A percentile compares a stretch with the other conserved stretches of the same genome.
These are phyloP conservation scores for Seira sanloemensis DNA, from an alignment of 2,888 invertebrate species.

Conservation along the genomic window DNA sequence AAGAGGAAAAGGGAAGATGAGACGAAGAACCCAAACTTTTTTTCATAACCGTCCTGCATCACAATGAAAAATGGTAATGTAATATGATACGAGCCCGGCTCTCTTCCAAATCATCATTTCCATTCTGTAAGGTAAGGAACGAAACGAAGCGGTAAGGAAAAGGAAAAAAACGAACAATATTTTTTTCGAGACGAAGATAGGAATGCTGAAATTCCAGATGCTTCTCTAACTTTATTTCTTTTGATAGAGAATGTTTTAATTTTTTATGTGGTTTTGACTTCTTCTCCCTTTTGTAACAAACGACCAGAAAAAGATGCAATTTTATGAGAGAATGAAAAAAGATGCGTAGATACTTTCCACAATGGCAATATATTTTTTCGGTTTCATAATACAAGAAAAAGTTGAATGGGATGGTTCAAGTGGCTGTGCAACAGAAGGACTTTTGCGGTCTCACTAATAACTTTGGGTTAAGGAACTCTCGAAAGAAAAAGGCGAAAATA, in stretches of 20 bases:
- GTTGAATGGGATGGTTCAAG: not conserved
- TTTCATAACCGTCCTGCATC: constrained; percentile 34
- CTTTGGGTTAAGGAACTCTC: not conserved
- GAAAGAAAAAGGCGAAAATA: constrained; percentile 12
- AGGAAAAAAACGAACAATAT: constrained; percentile 2
- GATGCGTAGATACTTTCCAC: not conserved
- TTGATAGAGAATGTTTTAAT: constrained; percentile 9
- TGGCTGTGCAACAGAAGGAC: not conserved
- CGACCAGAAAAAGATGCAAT: constrained; percentile 31
- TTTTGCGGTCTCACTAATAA: no score
- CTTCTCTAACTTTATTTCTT: not conserved
- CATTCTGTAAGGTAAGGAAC: not conserved
- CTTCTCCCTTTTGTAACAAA: constrained; percentile 19
- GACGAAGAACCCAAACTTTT: constrained; percentile 14
- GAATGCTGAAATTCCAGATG: not conserved
- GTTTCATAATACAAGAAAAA: not conserved
- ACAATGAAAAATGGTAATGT: constrained; percentile 58
- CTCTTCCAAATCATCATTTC: not conserved
- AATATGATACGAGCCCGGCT: constrained; percentile 38
- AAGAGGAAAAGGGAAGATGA: constrained; percentile 14
- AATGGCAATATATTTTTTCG: not conserved
- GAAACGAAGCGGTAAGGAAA: not conserved
- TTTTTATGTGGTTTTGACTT: constrained; percentile 30
- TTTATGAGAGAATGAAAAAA: constrained; percentile 10
- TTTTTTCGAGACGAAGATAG: not conserved